Conservation (phyloP, 1,140 invertebrate genomes). For the Aricia agestis region DNA sequence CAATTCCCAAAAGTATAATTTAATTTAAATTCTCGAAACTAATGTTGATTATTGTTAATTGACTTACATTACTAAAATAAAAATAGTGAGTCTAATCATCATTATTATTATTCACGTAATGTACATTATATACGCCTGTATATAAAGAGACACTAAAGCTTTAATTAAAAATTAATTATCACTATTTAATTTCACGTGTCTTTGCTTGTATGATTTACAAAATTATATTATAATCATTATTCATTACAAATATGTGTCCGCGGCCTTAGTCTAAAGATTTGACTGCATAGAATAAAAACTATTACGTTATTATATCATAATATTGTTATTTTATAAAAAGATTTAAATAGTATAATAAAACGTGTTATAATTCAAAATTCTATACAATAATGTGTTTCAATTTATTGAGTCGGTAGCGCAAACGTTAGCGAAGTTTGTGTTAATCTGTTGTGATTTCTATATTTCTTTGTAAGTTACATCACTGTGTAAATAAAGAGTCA, state of each 20-base stretch:
- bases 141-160: not conserved
- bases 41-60: too few species aligned
- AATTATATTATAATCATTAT: not conserved
- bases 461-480: slow-evolving; percentile 57
- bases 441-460: slow-evolving; percentile 42
- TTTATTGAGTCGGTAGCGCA: slow-evolving; percentile 1
- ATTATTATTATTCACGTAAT: not conserved
- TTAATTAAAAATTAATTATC: not conserved
- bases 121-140: slow-evolving; percentile 3
- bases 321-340: slow-evolving; percentile 17
- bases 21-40: too few species aligned
- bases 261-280: slow-evolving; percentile 46
- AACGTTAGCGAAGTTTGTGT: not conserved
- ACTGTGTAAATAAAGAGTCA: slow-evolving; percentile 73
- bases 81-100: not conserved
- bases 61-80: too few species aligned
- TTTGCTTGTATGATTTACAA: not conserved
- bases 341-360: slow-evolving; percentile 28
- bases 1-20: too few species aligned
- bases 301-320: slow-evolving; percentile 8
- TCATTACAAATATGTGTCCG: not conserved
- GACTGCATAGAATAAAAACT: slow-evolving; percentile 65
- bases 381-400: slow-evolving; percentile 36
- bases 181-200: not conserved
- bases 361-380: slow-evolving; percentile 57